Evolutionary conservation across 2,888 invertebrate species (phyloP), one percentile per base, ranked within the genome.

Genomic region (Himalopsyche anomala): DNA sequence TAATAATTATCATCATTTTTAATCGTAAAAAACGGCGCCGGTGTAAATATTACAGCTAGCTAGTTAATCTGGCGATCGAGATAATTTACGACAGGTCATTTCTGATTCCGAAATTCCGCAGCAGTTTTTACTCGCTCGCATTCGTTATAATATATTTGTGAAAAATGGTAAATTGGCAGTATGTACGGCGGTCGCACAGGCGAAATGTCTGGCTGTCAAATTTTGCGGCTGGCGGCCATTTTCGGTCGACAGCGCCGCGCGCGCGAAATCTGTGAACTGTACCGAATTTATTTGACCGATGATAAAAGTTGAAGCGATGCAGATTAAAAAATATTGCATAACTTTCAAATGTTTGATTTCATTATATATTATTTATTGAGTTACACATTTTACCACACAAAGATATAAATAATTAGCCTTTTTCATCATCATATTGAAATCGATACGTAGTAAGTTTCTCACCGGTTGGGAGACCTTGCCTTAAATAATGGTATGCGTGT

Each of bases 141-240:
- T 19, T 62, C 45, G 45, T 45, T 45, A 45, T 45, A 45, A 9
- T 45, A 45, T 45, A 45, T 62, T 11, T 62, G 62, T n/a, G 8
- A 62, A 62, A 62, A 62, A 62, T 62, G 62, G 11, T 62, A 62
- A 19, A 62, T n/a, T 62, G 62, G 19, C 19, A 28, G 62, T 28
- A 62, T 19, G 9, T 51, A 15, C 51, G 51, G 51, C 15, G 51
- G 9, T 19, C 19, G 55, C 55, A 55, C 55, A 5, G 55, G 15
- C 55, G 8, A 56, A 56, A 56, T 56, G 56, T 56, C 56, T 56
- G 19, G n/a, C 56, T 56, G 56, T 62, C 62, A 62, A 62, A 62
- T 19, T 19, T 4, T 19, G 62, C 62, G 62, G 62, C 62, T 19
- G 62, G 19, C 62, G 62, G 62, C 62, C 62, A 62, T 62, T 62